A percentile compares a stretch with the other conserved stretches of the same genome.
Evolutionary conservation across 2,113 vertebrate genomes (phyloP).

Genomic region (Trematocara macrostoma): DNA sequence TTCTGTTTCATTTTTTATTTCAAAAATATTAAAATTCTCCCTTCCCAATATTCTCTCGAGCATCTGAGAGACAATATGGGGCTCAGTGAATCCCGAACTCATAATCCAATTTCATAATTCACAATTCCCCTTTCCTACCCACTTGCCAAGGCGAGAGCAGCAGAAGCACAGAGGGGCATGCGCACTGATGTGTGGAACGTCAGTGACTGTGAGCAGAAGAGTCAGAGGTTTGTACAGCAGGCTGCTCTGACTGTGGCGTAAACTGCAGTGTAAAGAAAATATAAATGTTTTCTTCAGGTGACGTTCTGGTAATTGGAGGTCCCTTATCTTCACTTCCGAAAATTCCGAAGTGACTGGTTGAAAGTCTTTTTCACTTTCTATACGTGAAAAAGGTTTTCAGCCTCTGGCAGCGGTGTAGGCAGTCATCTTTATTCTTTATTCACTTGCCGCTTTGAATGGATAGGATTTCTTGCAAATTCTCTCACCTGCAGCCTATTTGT

Average conservation of each 20-base stretch:
- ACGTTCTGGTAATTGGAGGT: neutral
- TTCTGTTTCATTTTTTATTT: neutral
- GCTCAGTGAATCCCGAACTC: constrained; percentile 50
- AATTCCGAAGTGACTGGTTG: neutral
- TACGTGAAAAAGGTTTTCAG: neutral
- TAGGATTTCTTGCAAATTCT: neutral
- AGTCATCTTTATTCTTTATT: neutral
- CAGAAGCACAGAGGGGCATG: constrained; percentile 24
- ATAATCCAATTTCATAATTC: constrained; percentile 63
- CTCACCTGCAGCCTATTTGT: neutral
- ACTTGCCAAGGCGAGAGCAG: constrained; percentile 39
- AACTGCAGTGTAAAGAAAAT: neutral
- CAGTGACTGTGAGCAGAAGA: constrained; percentile 24
- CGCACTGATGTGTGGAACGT: constrained; percentile 32
- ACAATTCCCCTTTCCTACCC: constrained; percentile 25
- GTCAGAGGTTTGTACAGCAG: constrained; percentile 14
- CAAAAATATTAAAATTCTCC: neutral
- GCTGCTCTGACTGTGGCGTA: constrained; percentile 4
- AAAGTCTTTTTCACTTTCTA: neutral
- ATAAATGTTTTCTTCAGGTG: neutral
- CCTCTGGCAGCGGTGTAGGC: neutral
- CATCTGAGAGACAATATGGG: constrained; percentile 45
- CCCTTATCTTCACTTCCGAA: neutral
- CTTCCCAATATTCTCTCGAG: constrained; percentile 16
- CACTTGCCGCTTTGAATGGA: neutral